Evolutionary conservation across 2,888 invertebrate species (phyloP).

Genomic region (Ectemnius cavifrons): DNA sequence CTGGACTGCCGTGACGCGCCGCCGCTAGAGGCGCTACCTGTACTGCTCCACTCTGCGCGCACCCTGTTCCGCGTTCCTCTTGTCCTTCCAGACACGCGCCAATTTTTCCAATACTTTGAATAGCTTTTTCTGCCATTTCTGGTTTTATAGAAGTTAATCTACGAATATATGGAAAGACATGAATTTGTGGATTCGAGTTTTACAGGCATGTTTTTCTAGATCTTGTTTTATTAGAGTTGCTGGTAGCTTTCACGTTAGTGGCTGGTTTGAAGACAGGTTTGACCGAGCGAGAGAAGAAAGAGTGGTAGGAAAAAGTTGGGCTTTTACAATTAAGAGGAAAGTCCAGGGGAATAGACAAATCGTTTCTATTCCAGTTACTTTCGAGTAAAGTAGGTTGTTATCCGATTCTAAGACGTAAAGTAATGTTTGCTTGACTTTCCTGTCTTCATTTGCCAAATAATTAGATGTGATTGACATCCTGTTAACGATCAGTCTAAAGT

Average conservation of each 20-base stretch:
- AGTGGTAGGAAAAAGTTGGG: conserved; percentile 13
- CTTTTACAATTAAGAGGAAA: conserved; percentile 46
- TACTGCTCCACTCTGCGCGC: not conserved
- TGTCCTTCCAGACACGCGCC: not conserved
- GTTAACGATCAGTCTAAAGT: too few species aligned
- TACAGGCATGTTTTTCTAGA: conserved; percentile 25
- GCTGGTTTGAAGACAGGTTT: conserved; percentile 45
- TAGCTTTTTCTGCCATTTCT: not conserved
- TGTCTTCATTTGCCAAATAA: too few species aligned
- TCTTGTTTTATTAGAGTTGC: conserved; percentile 20
- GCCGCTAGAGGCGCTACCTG: not conserved
- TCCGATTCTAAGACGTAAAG: too few species aligned
- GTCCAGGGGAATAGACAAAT: conserved; percentile 13
- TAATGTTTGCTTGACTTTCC: too few species aligned
- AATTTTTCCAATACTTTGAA: conserved; percentile 3
- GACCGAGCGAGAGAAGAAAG: conserved; percentile 25
- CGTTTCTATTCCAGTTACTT: not conserved
- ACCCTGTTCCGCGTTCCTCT: not conserved
- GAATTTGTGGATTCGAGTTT: conserved; percentile 13
- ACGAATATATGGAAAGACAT: not conserved
- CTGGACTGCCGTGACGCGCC: conserved; percentile 24
- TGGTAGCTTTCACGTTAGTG: conserved; percentile 45
- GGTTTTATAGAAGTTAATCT: too few species aligned
- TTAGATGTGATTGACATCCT: too few species aligned
- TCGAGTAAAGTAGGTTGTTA: not conserved